Evolutionary conservation across 2,888 invertebrate genomes (phyloP).

Genomic region (Aphidius colemani): DNA sequence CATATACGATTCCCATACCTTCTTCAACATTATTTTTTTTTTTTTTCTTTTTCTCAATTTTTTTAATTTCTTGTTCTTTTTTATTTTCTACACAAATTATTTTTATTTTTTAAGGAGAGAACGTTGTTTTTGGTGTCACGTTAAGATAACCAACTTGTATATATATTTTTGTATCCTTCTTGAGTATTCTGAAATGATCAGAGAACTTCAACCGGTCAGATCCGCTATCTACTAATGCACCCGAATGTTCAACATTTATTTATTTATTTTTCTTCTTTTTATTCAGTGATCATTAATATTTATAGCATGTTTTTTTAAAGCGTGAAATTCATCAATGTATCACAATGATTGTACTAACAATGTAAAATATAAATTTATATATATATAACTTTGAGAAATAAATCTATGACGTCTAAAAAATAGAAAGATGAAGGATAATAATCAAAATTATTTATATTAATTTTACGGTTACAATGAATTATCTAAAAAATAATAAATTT

Average conservation of each 20-base stretch:
- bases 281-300: conserved; percentile 9
- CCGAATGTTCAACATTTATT: conserved; percentile 32
- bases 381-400: too few species aligned
- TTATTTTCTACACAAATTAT: conserved; percentile 29
- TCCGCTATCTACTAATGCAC: conserved; percentile 46
- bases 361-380: too few species aligned
- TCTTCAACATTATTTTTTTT: conserved; percentile 17
- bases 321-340: conserved; percentile 8
- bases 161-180: conserved; percentile 42
- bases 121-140: conserved; percentile 38
- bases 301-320: conserved; percentile 13
- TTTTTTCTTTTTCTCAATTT: conserved; percentile 16
- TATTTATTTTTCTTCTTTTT: conserved; percentile 20
- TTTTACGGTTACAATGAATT: too few species aligned
- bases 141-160: conserved; percentile 48
- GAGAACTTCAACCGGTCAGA: conserved; percentile 33
- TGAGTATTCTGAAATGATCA: conserved; percentile 37
- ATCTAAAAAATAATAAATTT: too few species aligned
- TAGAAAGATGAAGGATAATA: too few species aligned
- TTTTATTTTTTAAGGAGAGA: conserved; percentile 22
- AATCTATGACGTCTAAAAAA: too few species aligned
- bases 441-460: too few species aligned
- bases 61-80: conserved; percentile 23
- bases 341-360: too few species aligned
- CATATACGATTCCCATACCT: conserved; percentile 16